Percentiles rank a stretch among this genome's conserved stretches.
These are phyloP conservation scores for Syndactyla subalaris DNA, from an alignment of 2,797 vertebrate genomes.

Conservation along the genomic window DNA sequence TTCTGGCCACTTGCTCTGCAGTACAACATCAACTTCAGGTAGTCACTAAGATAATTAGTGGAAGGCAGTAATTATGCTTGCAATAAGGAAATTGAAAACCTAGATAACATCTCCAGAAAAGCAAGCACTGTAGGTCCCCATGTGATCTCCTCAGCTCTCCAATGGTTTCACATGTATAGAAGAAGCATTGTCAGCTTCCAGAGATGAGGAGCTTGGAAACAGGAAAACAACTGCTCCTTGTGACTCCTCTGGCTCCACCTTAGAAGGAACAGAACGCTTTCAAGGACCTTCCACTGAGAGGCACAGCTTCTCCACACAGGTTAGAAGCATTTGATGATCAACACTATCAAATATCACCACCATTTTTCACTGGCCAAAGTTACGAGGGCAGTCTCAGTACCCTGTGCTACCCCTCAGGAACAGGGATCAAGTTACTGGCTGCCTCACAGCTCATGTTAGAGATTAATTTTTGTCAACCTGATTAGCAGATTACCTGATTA, in stretches of 20 bases:
- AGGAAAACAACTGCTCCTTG: neutral
- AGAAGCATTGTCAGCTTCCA: neutral
- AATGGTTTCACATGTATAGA: neutral
- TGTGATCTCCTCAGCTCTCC: neutral
- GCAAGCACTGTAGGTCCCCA: neutral
- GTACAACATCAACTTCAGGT: neutral
- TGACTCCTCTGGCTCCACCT: neutral
- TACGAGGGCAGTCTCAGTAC: neutral
- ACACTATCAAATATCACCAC: neutral
- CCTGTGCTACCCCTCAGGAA: neutral
- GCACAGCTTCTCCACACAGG: neutral
- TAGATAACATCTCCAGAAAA: neutral
- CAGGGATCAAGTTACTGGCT: neutral
- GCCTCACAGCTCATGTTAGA: slow-evolving; percentile 22
- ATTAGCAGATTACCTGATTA: neutral
- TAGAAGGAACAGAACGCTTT: neutral
- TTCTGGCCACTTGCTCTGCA: neutral
- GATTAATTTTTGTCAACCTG: slow-evolving; percentile 24
- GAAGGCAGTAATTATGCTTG: neutral
- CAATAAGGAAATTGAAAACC: neutral
- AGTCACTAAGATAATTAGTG: neutral
- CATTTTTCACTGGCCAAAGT: neutral
- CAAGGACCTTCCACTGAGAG: neutral
- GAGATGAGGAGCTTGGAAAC: neutral
- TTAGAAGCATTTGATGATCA: neutral